phyloP scores from a whole-genome alignment of 2,797 vertebrate genomes.

The Sebastes matsubarae region DNA sequence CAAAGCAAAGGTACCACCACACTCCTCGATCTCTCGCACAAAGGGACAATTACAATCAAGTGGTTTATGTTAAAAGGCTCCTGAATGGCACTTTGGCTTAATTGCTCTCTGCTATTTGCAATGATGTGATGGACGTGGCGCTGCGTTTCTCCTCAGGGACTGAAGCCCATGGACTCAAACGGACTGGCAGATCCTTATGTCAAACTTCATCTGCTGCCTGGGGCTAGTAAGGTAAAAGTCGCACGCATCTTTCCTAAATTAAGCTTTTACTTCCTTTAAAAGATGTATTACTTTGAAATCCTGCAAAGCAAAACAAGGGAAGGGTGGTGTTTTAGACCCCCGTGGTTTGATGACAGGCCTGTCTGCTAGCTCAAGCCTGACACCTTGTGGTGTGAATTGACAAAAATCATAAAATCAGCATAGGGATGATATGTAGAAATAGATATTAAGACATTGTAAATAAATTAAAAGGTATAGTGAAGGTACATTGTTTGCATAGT shows the following conservation, averaged over 20 bases:
- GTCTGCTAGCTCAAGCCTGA: slow-evolving; percentile 69
- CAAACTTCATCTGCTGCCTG: slow-evolving; percentile 95
- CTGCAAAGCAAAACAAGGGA: neutral
- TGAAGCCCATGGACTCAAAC: slow-evolving; percentile 98
- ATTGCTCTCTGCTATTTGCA: slow-evolving; percentile 33
- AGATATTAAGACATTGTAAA: neutral
- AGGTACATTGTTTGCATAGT: neutral
- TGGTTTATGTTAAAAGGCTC: slow-evolving; percentile 60
- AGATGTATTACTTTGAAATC: slow-evolving; percentile 18
- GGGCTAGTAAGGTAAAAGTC: slow-evolving; percentile 93
- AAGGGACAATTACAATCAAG: slow-evolving; percentile 48
- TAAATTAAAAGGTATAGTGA: neutral
- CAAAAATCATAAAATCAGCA: neutral
- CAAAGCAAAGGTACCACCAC: slow-evolving; percentile 88
- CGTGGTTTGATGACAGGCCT: neutral
- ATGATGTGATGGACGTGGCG: slow-evolving; percentile 28
- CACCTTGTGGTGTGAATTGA: slow-evolving; percentile 65
- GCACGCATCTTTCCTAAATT: neutral
- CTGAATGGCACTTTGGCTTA: slow-evolving; percentile 55
- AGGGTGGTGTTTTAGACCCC: neutral
- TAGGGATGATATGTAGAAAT: neutral
- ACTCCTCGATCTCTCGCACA: slow-evolving; percentile 43
- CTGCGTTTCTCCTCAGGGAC: slow-evolving; percentile 81
- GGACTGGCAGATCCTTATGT: slow-evolving; percentile 96
- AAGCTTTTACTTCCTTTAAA: slow-evolving; percentile 34